A percentile compares a stretch with the other conserved stretches of the same genome.
Conservation (phyloP, 53 echinoderm and acorn worm genomes). For the Paelopatides confundens region DNA sequence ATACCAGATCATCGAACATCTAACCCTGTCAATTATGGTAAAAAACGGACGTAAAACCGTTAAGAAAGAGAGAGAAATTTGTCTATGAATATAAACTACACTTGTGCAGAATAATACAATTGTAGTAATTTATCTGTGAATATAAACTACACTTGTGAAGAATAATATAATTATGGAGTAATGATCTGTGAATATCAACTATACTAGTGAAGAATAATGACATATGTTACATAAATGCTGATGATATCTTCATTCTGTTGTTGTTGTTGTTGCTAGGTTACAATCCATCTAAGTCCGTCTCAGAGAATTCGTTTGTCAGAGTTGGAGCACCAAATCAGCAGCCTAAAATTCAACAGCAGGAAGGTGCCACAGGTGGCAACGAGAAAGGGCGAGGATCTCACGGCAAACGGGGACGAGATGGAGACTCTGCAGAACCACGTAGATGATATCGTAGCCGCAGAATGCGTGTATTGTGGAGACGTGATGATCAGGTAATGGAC, state of each 20-base stretch:
- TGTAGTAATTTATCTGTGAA: too few species aligned
- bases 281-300: constrained; percentile 79
- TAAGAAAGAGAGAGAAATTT: too few species aligned
- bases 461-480: constrained; percentile 97
- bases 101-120: too few species aligned
- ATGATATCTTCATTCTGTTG: too few species aligned
- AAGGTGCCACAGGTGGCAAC: constrained; percentile 47
- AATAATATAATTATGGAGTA: too few species aligned
- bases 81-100: too few species aligned
- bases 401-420: constrained; percentile 86
- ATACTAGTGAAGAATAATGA: too few species aligned
- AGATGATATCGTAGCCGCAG: constrained; percentile 96
- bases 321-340: constrained; percentile 70
- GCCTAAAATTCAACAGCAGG: constrained; percentile 55
- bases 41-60: too few species aligned
- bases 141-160: too few species aligned
- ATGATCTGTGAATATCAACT: neutral
- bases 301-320: constrained; percentile 79
- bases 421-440: constrained; percentile 84
- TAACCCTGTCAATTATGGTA: too few species aligned
- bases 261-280: constrained; percentile 58
- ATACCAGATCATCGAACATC: too few species aligned
- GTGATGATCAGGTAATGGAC: constrained; percentile 99
- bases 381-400: constrained; percentile 47
- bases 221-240: neutral